Percentiles rank a stretch among this genome's conserved stretches.
Conservation (phyloP, 2,888 invertebrate species). For the Dasypolia templi region DNA sequence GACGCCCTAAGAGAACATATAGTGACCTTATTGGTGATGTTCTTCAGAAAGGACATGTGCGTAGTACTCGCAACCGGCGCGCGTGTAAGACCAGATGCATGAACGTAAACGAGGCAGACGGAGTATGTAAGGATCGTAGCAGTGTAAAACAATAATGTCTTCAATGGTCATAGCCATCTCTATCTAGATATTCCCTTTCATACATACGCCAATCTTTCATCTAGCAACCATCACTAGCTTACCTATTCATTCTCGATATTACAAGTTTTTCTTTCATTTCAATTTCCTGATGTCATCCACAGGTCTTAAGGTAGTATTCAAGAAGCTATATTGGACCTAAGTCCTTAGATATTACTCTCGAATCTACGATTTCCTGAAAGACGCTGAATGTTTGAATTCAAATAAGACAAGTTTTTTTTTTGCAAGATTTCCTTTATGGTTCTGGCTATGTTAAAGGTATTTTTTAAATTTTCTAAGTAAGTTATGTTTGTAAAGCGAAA, state of each 20-base stretch:
- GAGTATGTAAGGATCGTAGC: no score
- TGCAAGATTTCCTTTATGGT: not conserved
- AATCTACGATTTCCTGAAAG: not conserved
- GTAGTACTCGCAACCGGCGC: no score
- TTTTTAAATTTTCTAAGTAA: no score
- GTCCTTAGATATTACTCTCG: conserved; percentile 55
- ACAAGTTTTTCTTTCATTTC: not conserved
- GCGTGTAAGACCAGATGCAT: no score
- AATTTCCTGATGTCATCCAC: not conserved
- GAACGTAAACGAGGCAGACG: no score
- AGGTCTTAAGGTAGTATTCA: not conserved
- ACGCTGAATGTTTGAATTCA: not conserved
- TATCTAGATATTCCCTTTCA: not conserved
- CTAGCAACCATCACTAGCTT: not conserved
- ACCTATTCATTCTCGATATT: not conserved
- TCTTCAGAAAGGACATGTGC: no score
- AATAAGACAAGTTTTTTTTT: not conserved
- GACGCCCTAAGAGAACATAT: no score
- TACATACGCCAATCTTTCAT: not conserved
- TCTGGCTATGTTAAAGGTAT: not conserved
- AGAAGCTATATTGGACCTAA: conserved; percentile 35
- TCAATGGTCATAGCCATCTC: not conserved
- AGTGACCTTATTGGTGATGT: no score
- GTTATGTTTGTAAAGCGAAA: no score
- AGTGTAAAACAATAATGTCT: not conserved